A percentile compares a stretch with the other conserved stretches of the same genome.
Conservation (phyloP, 2,113 vertebrate species). For the Heterotis niloticus region DNA sequence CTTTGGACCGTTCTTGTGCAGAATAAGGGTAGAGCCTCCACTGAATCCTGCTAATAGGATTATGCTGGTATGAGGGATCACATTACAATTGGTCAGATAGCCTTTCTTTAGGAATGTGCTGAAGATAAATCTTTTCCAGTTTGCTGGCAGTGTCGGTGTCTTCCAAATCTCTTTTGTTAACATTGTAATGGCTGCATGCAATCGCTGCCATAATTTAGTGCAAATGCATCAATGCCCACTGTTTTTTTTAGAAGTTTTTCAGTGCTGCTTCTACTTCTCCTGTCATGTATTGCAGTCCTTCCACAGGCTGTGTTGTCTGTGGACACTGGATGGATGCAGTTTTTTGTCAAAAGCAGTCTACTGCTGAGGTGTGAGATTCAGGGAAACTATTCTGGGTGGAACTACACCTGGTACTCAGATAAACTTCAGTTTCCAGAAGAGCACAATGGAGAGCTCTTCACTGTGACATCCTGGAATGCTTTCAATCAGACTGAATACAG, state of each 20-base stretch:
- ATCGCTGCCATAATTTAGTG: no score
- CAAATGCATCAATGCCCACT: background rate
- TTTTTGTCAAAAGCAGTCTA: slow-evolving; percentile 55
- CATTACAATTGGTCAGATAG: no score
- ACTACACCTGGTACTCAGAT: slow-evolving; percentile 57
- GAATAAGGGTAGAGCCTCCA: no score
- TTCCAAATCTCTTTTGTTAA: background rate
- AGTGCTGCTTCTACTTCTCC: background rate
- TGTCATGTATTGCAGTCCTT: slow-evolving; percentile 39
- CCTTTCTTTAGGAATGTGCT: no score
- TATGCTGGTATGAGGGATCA: no score
- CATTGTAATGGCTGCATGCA: background rate
- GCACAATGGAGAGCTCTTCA: background rate
- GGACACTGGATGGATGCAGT: slow-evolving; percentile 56
- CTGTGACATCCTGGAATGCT: slow-evolving; percentile 10
- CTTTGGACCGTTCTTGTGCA: no score
- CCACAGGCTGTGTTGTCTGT: slow-evolving; percentile 44
- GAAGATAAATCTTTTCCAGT: background rate
- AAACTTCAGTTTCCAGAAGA: slow-evolving; percentile 4
- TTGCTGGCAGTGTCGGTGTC: background rate
- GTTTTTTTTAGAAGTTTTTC: background rate
- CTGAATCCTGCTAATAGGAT: no score
- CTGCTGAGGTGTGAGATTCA: slow-evolving; percentile 50
- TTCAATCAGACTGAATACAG: slow-evolving; percentile 1
- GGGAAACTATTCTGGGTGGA: slow-evolving; percentile 36